Evolutionary conservation across 2,113 vertebrate genomes (phyloP).

Genomic region (Lathamus discolor): DNA sequence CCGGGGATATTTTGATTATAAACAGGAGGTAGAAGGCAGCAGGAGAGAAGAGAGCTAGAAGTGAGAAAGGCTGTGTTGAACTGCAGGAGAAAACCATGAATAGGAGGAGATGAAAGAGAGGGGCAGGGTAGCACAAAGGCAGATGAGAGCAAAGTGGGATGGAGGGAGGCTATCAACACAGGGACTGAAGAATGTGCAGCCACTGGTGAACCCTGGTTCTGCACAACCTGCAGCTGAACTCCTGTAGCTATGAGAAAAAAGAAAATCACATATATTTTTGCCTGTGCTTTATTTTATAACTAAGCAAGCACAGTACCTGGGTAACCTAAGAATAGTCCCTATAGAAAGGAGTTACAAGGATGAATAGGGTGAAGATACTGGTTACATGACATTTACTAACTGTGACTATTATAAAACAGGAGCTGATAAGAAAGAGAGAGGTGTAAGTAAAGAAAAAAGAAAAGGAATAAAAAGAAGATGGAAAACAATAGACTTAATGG

Average conservation of each 20-base stretch:
- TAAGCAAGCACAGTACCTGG: background rate
- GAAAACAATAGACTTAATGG: slow-evolving; percentile 8
- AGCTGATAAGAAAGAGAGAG: background rate
- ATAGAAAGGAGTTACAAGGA: background rate
- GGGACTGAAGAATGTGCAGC: background rate
- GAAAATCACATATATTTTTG: background rate
- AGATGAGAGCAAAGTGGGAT: background rate
- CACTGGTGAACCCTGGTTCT: background rate
- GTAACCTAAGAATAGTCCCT: background rate
- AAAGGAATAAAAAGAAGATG: background rate
- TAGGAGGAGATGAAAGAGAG: background rate
- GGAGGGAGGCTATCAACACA: background rate
- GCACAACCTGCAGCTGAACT: background rate
- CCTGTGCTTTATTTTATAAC: background rate
- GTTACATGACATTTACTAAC: background rate
- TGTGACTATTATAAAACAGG: background rate
- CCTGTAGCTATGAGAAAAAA: background rate
- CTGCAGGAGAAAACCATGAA: background rate
- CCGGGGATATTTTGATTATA: background rate
- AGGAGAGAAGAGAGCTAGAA: background rate
- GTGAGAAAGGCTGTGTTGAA: background rate
- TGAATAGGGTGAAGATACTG: background rate
- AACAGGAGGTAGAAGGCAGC: background rate
- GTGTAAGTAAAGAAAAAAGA: background rate
- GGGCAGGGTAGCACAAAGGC: background rate